Evolutionary conservation across 2,888 invertebrate genomes (phyloP), one percentile per base, ranked within the genome.

Genomic region (Nomada ferruginata): DNA sequence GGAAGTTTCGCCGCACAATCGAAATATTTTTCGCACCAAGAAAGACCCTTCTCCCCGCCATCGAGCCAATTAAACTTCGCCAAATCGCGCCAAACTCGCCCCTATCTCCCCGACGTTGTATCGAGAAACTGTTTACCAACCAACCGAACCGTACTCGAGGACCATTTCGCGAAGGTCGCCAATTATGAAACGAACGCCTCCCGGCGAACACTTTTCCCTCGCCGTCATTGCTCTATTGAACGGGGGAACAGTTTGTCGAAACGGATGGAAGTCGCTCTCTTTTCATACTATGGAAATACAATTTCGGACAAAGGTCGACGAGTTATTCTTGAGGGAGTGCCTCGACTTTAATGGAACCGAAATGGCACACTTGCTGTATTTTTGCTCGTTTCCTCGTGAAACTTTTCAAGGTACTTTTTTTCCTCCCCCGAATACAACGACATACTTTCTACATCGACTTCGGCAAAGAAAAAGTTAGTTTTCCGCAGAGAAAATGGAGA

Each of bases 41-140:
- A 50, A 26, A 57, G 7, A 11, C 15, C 20, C 18, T n/a, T 47
- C 11, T 18, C 44, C 18, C 50, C 44, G 44, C 47, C 26, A 59
- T 13, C 64, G 26, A 72, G 68, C 68, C 72, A 80, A 80, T 80
- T 80, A 80, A 79, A 80, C 61, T 73, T 72, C 13, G 23, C 66
- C 61, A 44, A 79, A 66, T 61, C 71, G 20, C 55, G 42, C 50
- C 29, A 15, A 36, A 5, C 44, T 0, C n/a, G 57, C 13, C 57
- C 66, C 26, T 10, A 20, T 53, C 50, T 23, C 23, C 23, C 9
- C 57, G 23, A 15, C 36, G 55, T 80, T 79, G 72, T 73, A 73
- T 79, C 68, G 80, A 20, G 52, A 80, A 80, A 80, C 80, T 72
- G 81, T 80, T 80, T 80, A 72, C 57, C 68, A 72, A 79, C 72